Percentiles rank a stretch among this genome's conserved stretches.
Conservation (phyloP, 2,888 invertebrate genomes). For the Luperina testacea region DNA sequence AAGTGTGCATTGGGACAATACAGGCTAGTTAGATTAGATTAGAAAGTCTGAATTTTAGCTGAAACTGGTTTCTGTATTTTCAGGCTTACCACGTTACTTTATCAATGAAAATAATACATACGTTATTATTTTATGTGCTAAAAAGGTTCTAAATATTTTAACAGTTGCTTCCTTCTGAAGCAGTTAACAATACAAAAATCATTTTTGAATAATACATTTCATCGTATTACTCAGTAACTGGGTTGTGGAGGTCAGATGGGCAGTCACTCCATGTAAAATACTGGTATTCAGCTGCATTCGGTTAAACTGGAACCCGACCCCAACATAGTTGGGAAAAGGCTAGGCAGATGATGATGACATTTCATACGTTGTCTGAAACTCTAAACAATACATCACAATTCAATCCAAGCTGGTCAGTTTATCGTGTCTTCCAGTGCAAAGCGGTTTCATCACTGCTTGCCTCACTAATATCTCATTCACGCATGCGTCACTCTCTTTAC, state of each 20-base stretch:
- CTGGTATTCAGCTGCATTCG: no score
- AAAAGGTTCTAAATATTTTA: background rate
- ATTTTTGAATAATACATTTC: background rate
- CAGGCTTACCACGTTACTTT: background rate
- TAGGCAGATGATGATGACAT: no score
- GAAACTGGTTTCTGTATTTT: background rate
- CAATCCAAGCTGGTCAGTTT: constrained; percentile 22
- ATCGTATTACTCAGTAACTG: no score
- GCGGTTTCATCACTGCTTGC: constrained; percentile 73
- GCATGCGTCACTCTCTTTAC: constrained; percentile 86
- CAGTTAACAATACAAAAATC: background rate
- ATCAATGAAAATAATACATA: background rate
- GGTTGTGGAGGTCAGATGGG: no score
- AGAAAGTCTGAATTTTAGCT: background rate
- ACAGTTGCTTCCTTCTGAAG: background rate
- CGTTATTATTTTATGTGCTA: background rate
- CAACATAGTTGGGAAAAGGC: no score
- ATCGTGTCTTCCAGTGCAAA: constrained; percentile 61
- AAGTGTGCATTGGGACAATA: no score
- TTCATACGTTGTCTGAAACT: background rate
- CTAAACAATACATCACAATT: background rate
- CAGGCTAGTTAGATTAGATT: background rate
- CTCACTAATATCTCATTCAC: constrained; percentile 87
- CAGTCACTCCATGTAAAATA: no score
- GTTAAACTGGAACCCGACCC: no score